Base-by-base conservation (phyloP, 2,888 invertebrate genomes). In the Melanostoma mellinum region DNA sequence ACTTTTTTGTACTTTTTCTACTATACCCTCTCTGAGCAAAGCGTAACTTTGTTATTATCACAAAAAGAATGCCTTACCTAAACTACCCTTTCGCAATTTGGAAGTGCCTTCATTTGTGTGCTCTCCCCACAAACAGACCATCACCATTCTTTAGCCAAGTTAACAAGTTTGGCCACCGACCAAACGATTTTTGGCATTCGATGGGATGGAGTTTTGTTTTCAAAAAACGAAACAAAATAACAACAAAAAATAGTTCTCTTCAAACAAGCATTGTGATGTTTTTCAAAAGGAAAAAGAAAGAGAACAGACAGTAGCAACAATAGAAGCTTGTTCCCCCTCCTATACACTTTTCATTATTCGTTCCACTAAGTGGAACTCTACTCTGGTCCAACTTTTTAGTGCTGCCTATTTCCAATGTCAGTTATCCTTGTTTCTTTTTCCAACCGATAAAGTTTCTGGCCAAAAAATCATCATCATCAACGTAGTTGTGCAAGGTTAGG, bases 131-230 rank as follows among this genome's bases (percentile, higher is more conserved):
- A 84, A 79, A 79, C 84, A 79, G 82, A 61, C 79, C 79, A 74
- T 74, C 82, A 79, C 48, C 73, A 84, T 48, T 65, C 65, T n/a
- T n/a, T n/a, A 79, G 58, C 73, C 50, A 44, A 65, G 61, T 61
- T 79, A 79, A 79, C 75, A 84, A 84, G 65, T 60, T 84, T 79
- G 84, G 84, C 84, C 65, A 75, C 63, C 69, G 67, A 84, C 84
- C 79, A 84, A 78, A 69, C 84, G 65, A 67, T 79, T 84, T 84
- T 75, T 84, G 84, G 84, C 84, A 79, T 79, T 65, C 78, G 65
- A 60, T 46, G 40, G 42, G 60, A 33, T 20, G 44, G 53, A 67
- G 67, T 38, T 30, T 69, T 58, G 32, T 60, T 33, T 50, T n/a
- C 3, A 6, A 30, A 50, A 50, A 63, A 38, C 10, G 9, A 56